Conservation (phyloP, 1,140 invertebrate species). For the Drosophila kohkoa region DNA sequence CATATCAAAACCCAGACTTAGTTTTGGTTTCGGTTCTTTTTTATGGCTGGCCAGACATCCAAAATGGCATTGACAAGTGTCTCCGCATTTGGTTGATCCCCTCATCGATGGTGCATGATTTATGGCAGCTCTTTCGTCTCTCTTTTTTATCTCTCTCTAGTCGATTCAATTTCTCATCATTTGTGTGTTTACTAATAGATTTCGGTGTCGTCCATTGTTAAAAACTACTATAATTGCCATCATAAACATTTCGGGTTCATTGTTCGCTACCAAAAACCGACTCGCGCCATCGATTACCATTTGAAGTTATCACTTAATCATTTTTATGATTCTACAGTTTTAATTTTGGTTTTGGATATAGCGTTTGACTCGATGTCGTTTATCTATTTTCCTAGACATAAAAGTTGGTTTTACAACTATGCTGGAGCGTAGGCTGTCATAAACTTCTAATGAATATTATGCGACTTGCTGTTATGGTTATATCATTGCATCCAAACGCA, state of each 20-base stretch:
- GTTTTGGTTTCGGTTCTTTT: constrained; percentile 12
- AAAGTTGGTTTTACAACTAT: constrained; percentile 36
- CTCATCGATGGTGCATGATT: constrained; percentile 53
- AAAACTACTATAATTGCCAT: constrained; percentile 61
- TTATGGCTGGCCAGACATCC: constrained; percentile 29
- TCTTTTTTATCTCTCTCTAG: constrained; percentile 4
- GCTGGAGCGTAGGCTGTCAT: constrained; percentile 18
- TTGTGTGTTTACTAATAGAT: constrained; percentile 35
- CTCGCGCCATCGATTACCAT: constrained; percentile 34
- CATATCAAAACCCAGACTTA: constrained; percentile 53
- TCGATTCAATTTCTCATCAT: constrained; percentile 22
- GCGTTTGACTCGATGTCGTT: constrained; percentile 14
- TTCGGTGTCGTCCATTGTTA: constrained; percentile 40
- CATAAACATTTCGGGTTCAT: constrained; percentile 47
- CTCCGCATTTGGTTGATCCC: constrained; percentile 34
- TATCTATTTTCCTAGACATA: constrained; percentile 32
- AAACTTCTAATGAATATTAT: constrained; percentile 46
- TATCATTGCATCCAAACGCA: background rate
- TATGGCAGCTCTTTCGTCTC: constrained; percentile 42
- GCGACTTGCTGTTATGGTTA: constrained; percentile 27
- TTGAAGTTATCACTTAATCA: constrained; percentile 70
- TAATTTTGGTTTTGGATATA: constrained; percentile 20
- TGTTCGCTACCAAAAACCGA: constrained; percentile 19
- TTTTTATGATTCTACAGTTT: constrained; percentile 52
- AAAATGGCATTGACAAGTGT: constrained; percentile 60